Base-by-base conservation (phyloP, 92 coral and sea anemone species). In the Diadumene lineata region DNA sequence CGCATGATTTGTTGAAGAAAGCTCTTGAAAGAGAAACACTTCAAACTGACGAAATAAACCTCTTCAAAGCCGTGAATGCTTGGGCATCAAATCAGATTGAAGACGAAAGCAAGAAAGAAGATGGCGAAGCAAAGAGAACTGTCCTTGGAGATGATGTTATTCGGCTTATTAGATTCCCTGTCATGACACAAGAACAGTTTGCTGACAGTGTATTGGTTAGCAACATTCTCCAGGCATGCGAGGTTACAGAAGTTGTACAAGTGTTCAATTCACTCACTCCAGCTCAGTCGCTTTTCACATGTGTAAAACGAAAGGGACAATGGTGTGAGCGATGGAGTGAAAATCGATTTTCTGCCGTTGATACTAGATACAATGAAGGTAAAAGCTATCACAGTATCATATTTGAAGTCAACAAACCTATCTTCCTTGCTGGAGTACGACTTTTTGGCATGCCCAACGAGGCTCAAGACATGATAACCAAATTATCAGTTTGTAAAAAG, bases 361-460 rank as follows among this genome's bases (percentile, higher is more conserved):
- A 33, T 25, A 19, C 0, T 1, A 10, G 43, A 7, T 24, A 11
- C 7, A 9, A n/a, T 6, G 50, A 9, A 7, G 0, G 32, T 25
- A 0, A 16, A 11, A 23, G 0, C 25, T 18, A 7, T 68, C 31
- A 44, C 2, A 19, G 33, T 34, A 58, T 51, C 32, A 32, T 43
- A 1, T 44, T 68, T 16, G 57, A 25, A 22, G 77, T 72, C 62
- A 72, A 72, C 33, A 72, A 57, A 34, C 66, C 63, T n/a, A 61
- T 72, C 25, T 72, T 61, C 63, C 77, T 72, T 56, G 77, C 77
- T 8, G 77, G 77, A 33, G 66, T 72, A 13, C 43, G 77, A 23
- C 30, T 72, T 13, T 32, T 72, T 57, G 77, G 66, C 18, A 9
- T 23, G 2, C n/a, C 7, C 7, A 26, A 34, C 3, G 31, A 70